phyloP scores from a whole-genome alignment of 2,888 invertebrate genomes.

The Archips xylosteana region DNA sequence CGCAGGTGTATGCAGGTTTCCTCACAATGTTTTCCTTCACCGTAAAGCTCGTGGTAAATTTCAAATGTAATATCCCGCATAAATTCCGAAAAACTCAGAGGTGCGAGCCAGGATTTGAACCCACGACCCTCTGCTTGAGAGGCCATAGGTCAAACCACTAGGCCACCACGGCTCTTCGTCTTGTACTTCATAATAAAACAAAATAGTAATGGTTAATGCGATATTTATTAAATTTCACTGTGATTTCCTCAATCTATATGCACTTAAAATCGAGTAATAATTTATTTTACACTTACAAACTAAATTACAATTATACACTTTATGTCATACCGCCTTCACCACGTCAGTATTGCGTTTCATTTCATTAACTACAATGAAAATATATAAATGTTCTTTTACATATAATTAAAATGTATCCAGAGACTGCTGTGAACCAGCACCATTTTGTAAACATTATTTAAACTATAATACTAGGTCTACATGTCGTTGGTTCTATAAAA shows the following conservation, averaged over 20 bases:
- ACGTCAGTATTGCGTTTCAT: constrained; percentile 77
- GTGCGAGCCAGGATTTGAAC: too few relatives aligned
- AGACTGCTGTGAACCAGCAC: constrained; percentile 36
- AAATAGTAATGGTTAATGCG: constrained; percentile 77
- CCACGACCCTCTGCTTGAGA: too few relatives aligned
- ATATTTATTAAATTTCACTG: constrained; percentile 85
- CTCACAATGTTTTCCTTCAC: too few relatives aligned
- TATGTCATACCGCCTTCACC: constrained; percentile 64
- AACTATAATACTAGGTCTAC: background rate
- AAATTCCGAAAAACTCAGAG: too few relatives aligned
- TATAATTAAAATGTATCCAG: constrained; percentile 33
- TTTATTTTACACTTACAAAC: constrained; percentile 80
- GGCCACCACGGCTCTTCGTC: background rate
- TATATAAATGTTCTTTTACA: constrained; percentile 56
- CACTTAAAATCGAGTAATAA: constrained; percentile 80
- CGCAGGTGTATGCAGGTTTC: too few relatives aligned
- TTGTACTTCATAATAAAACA: constrained; percentile 48
- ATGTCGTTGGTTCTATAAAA: constrained; percentile 1
- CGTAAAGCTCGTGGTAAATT: too few relatives aligned
- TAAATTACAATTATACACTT: constrained; percentile 68
- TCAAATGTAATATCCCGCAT: too few relatives aligned
- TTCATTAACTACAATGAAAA: constrained; percentile 62
- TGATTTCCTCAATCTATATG: constrained; percentile 82
- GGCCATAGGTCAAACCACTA: too few relatives aligned
- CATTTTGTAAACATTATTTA: constrained; percentile 11